These are phyloP conservation scores for Eretmochelys imbricata DNA, from an alignment of 2,113 vertebrate genomes.

Conservation along the genomic window DNA sequence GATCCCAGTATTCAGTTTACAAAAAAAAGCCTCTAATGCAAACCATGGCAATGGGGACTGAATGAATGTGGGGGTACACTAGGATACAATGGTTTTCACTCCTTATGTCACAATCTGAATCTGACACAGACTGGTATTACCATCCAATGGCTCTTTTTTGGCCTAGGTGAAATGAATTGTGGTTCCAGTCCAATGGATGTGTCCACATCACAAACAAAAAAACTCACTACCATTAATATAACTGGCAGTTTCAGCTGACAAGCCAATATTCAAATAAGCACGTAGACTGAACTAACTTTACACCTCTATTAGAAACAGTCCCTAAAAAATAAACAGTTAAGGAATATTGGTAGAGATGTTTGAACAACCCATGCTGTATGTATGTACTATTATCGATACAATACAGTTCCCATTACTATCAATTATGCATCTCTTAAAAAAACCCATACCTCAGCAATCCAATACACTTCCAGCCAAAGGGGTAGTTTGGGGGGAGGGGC, in stretches of 20 bases:
- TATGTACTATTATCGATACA: neutral
- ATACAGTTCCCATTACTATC: neutral
- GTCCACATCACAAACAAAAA: neutral
- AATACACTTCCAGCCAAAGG: neutral
- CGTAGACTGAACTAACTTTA: neutral
- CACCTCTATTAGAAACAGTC: neutral
- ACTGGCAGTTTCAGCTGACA: neutral
- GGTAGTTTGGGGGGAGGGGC: neutral
- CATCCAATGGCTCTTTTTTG: neutral
- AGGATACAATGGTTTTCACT: neutral
- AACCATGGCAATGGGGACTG: neutral
- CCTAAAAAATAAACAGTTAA: neutral
- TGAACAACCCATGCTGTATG: fast-evolving
- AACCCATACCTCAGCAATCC: neutral
- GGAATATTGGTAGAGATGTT: neutral
- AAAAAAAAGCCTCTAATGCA: neutral
- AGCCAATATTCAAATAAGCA: neutral
- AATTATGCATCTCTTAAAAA: neutral
- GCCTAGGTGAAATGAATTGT: neutral
- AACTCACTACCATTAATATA: neutral
- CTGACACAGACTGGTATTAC: neutral
- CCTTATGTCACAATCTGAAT: neutral
- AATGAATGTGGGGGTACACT: neutral
- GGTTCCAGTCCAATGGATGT: neutral
- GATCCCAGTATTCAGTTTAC: fast-evolving